These are phyloP conservation scores for Zaprionus africanus DNA, from an alignment of 1,140 invertebrate genomes.

Conservation along the genomic window DNA sequence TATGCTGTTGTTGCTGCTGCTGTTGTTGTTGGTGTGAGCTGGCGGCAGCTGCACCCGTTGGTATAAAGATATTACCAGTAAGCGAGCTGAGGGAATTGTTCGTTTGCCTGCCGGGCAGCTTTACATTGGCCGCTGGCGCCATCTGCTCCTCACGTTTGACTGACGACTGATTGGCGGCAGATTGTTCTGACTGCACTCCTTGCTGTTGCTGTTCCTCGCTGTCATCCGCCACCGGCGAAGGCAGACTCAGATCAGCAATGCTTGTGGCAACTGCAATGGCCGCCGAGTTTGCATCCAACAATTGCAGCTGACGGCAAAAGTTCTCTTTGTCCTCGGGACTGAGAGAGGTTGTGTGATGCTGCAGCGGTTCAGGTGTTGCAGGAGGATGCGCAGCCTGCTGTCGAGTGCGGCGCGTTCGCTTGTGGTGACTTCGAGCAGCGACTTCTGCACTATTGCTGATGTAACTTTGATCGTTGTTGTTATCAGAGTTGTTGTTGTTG, in stretches of 20 bases:
- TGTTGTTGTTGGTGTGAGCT: conserved; percentile 37
- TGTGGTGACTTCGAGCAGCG: conserved; percentile 12
- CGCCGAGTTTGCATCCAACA: conserved; percentile 70
- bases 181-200: conserved; percentile 26
- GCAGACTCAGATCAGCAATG: conserved; percentile 68
- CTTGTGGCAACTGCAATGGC: conserved; percentile 77
- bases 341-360: conserved; percentile 56
- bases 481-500: conserved; percentile 36
- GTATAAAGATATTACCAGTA: conserved; percentile 92
- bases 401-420: conserved; percentile 31
- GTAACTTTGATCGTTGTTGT: conserved; percentile 52
- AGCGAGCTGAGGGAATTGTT: conserved; percentile 94
- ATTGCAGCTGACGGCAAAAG: conserved; percentile 72
- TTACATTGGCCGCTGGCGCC: conserved; percentile 84
- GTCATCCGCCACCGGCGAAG: conserved; percentile 67
- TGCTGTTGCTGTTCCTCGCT: conserved; percentile 38
- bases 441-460: conserved; percentile 43
- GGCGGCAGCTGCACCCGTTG: conserved; percentile 53
- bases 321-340: conserved; percentile 83
- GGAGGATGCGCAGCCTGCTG: conserved; percentile 22
- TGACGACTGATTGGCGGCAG: conserved; percentile 22
- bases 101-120: conserved; percentile 90
- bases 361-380: conserved; percentile 25
- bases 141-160: conserved; percentile 60
- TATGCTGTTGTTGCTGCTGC: conserved; percentile 37